Percentiles rank a stretch among this genome's conserved stretches.
Evolutionary conservation across 1,140 invertebrate genomes (phyloP).

Genomic region (Monochamus saltuarius): DNA sequence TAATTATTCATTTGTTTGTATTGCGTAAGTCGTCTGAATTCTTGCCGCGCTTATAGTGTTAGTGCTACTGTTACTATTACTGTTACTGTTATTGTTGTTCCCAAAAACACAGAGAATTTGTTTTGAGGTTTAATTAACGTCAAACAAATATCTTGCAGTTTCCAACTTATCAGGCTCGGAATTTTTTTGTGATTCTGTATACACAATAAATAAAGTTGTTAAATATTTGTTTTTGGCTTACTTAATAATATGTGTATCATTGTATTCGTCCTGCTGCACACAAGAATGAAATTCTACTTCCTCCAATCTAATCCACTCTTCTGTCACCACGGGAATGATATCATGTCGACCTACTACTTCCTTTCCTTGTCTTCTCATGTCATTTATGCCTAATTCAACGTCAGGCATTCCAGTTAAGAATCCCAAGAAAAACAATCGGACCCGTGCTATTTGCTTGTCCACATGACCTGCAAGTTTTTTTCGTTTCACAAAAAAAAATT

Average conservation of each 20-base stretch:
- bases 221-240: too few species aligned
- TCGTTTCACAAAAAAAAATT: neutral
- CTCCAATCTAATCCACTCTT: conserved; percentile 98
- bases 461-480: conserved; percentile 64
- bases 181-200: too few species aligned
- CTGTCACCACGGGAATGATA: conserved; percentile 98
- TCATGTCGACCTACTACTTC: conserved; percentile 99
- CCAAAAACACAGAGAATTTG: too few species aligned
- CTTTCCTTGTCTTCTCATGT: conserved; percentile 93
- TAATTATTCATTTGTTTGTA: too few species aligned
- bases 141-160: too few species aligned
- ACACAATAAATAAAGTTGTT: too few species aligned
- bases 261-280: conserved; percentile 90
- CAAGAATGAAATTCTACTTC: conserved; percentile 92
- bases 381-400: conserved; percentile 96
- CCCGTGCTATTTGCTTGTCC: conserved; percentile 89
- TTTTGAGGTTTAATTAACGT: too few species aligned
- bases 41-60: too few species aligned
- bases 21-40: too few species aligned
- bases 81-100: too few species aligned
- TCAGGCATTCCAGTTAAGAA: conserved; percentile 92
- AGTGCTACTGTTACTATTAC: too few species aligned
- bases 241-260: conserved; percentile 89
- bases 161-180: too few species aligned
- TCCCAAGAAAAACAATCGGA: conserved; percentile 92